Conservation (phyloP, 2,888 invertebrate species). For the Flabesymbios commensalis region DNA sequence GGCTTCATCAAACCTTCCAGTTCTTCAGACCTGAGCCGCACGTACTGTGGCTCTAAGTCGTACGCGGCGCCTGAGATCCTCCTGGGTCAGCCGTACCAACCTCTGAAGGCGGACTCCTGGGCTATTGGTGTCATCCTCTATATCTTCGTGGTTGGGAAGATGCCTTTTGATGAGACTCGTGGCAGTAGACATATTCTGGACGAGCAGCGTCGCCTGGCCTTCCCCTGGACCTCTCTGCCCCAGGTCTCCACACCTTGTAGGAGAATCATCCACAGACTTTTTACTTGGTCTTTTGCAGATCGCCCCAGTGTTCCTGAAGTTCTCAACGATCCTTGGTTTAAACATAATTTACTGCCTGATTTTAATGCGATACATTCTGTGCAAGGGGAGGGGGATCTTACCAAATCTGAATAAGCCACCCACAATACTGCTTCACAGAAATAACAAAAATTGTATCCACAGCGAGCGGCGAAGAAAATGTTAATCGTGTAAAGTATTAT, state of each 20-base stretch:
- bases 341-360: no score
- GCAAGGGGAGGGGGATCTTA: no score
- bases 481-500: no score
- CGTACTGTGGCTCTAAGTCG: slow-evolving; percentile 65
- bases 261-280: slow-evolving; percentile 45
- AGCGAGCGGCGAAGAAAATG: no score
- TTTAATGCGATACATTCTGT: no score
- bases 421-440: no score
- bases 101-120: slow-evolving; percentile 63
- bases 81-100: slow-evolving; percentile 63
- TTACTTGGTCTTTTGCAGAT: slow-evolving; percentile 44
- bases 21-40: slow-evolving; percentile 58
- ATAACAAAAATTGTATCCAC: no score
- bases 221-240: slow-evolving; percentile 45
- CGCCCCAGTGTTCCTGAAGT: slow-evolving; percentile 44
- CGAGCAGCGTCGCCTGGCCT: slow-evolving; percentile 50
- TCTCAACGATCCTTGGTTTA: slow-evolving; percentile 11
- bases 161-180: slow-evolving; percentile 63
- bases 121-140: slow-evolving; percentile 63
- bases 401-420: no score
- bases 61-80: slow-evolving; percentile 64
- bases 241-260: slow-evolving; percentile 43
- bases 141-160: slow-evolving; percentile 62
- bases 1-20: slow-evolving; percentile 59
- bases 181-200: slow-evolving; percentile 54